Evolutionary conservation across 2,113 vertebrate genomes (phyloP), one percentile per base, ranked within the genome.

Genomic region (Gorsachius goisagi): DNA sequence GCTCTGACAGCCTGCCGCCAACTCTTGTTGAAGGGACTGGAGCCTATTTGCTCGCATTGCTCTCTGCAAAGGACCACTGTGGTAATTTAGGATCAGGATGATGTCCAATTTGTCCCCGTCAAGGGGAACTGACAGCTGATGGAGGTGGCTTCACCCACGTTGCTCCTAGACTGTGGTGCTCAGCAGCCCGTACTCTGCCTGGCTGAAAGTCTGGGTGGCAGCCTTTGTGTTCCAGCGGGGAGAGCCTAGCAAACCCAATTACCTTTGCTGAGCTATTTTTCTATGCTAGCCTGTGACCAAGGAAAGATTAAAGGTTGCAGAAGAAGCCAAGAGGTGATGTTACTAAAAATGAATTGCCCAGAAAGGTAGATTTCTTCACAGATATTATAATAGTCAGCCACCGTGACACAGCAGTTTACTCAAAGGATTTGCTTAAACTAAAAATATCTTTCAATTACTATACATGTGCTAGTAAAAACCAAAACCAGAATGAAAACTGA

Each of bases 111-210:
- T 52, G 37, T 33, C 35, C 41, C 59, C 2, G 2, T 17, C 30
- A 32, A 59, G 39, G 33, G 14, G n/a, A 55, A 41, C 7, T 12
- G 44, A 28, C 45, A 58, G 47, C 41, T 88, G 73, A n/a, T 45
- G 50, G 67, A 84, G 5, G 10, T 32, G 21, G 49, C 24, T 55
- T 66, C 68, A 49, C 32, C 47, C 1, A 1, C 3, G 4, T 19
- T 64, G 20, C 55, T 58, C 32, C 24, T 32, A 35, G 16, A 20
- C 15, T 12, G 39, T 1, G 0, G 41, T 22, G 17, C 23, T 69
- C 1, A 1, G 37, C 12, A 13, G 45, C 30, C 15, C 2, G 0
- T 6, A 9, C 7, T 11, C 26, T 23, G 17, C n/a, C 30, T 3
- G 28, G 49, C 60, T 55, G 39, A 45, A 50, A n/a, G 15, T 33